Evolutionary conservation across 2,113 vertebrate genomes (phyloP), one percentile per base, ranked within the genome.

Genomic region (Dendrocopos noguchii): DNA sequence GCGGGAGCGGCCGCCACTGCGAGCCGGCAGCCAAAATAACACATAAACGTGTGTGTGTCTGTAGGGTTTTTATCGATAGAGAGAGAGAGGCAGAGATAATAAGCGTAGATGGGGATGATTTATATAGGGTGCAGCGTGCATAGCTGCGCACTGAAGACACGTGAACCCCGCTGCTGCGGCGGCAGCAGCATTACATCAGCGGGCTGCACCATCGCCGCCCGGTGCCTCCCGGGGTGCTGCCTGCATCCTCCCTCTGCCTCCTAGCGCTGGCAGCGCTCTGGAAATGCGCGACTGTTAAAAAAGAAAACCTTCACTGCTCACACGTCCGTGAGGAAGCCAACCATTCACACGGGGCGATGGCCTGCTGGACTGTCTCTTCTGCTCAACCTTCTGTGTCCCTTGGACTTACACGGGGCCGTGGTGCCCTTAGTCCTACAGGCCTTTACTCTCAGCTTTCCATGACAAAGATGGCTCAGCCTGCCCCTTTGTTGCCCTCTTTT

Each of bases 171-270:
- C 82, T 87, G 42, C 79, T 60, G 93, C 91, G 60, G 94, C 90
- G 29, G 86, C 89, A 74, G 64, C 67, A 19, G 61, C 72, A 67
- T 95, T 87, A 92, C 93, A 95, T 93, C 93, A 95, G 91, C 74
- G 11, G 27, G 17, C 91, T 67, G 95, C 75, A 47, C 63, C 63
- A 3, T 60, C 19, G 47, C 55, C 14, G 14, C 57, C 59, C 59
- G 3, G 61, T 39, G 10, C 36, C 52, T 27, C 27, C 2, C 22
- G 9, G 57, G 68, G 17, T 5, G 84, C 52, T 25, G 24, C 27
- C 9, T 3, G 44, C 77, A 5, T 4, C 57, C 9, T 27, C 29
- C 74, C 16, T n/a, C 33, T 9, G 50, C 61, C 34, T 12, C 61
- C 79, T 12, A 4, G 3, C 22, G 2, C 25, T 2, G 21, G 44